A percentile compares a stretch with the other conserved stretches of the same genome.
Evolutionary conservation across 2,888 invertebrate species (phyloP).

Genomic region (Ernsta delagoae): DNA sequence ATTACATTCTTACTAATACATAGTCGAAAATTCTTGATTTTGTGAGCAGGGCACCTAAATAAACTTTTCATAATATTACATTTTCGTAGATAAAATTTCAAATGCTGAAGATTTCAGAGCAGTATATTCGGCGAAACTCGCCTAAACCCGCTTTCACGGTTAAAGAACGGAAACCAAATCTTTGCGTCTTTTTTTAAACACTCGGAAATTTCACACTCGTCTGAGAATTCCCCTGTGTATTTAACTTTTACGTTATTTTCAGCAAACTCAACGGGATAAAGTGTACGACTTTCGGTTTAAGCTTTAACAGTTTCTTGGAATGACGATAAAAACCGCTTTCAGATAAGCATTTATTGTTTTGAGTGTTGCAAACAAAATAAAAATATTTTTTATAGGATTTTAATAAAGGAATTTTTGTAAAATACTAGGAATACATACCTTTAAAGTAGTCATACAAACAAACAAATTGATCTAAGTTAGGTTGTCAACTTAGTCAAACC

Average conservation of each 20-base stretch:
- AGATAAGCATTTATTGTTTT: too few species aligned
- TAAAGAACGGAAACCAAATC: slow-evolving; percentile 26
- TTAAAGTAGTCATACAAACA: too few species aligned
- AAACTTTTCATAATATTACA: background rate
- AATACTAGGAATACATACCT: too few species aligned
- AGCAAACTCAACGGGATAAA: background rate
- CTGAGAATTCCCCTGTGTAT: slow-evolving; percentile 9
- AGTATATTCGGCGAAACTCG: slow-evolving; percentile 4
- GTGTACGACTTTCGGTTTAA: background rate
- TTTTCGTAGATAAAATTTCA: background rate
- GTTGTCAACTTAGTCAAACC: too few species aligned
- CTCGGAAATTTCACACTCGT: slow-evolving; percentile 33
- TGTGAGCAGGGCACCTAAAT: too few species aligned
- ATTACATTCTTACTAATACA: too few species aligned
- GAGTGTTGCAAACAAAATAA: too few species aligned
- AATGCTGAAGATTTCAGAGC: slow-evolving; percentile 16
- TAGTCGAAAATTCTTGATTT: too few species aligned
- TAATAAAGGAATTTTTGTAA: too few species aligned
- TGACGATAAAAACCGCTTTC: background rate
- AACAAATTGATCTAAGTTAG: too few species aligned
- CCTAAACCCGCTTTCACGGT: slow-evolving; percentile 21
- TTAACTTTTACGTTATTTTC: slow-evolving; percentile 12
- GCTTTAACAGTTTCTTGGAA: background rate
- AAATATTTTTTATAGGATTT: too few species aligned
- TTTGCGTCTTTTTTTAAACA: slow-evolving; percentile 26